Conservation (phyloP, 1,140 invertebrate species). For the Ips typographus region DNA sequence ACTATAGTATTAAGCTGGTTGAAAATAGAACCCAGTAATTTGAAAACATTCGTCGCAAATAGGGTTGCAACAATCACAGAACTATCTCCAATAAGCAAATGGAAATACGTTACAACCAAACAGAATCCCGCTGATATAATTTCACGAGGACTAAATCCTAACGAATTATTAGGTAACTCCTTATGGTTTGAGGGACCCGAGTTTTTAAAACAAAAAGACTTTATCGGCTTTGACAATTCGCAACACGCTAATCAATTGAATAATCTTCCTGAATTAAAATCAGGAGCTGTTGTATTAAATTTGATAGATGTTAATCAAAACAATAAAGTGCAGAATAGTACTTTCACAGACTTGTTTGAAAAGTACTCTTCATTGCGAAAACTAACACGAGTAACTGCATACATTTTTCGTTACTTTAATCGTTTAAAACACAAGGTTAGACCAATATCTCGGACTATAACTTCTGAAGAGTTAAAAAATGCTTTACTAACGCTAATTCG, state of each 20-base stretch:
- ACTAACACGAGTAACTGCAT: conserved; percentile 2
- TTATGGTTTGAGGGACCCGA: conserved; percentile 29
- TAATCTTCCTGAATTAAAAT: conserved; percentile 21
- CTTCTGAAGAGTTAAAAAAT: conserved; percentile 6
- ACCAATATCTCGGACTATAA: conserved; percentile 6
- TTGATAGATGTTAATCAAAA: background rate
- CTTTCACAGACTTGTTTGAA: background rate
- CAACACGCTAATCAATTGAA: conserved; percentile 40
- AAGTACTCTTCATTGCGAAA: conserved; percentile 4
- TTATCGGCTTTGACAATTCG: background rate
- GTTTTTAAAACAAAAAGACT: background rate
- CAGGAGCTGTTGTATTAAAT: conserved; percentile 39
- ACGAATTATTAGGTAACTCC: background rate
- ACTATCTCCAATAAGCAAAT: conserved; percentile 40
- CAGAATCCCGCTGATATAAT: conserved; percentile 49
- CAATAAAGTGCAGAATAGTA: background rate
- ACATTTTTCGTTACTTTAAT: conserved; percentile 1
- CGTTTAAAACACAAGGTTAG: background rate
- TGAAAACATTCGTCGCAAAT: conserved; percentile 51
- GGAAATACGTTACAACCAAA: conserved; percentile 48
- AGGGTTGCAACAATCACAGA: conserved; percentile 46
- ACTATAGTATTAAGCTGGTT: conserved; percentile 53
- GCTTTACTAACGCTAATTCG: background rate
- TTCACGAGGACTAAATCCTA: conserved; percentile 37
- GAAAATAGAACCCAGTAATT: conserved; percentile 41